Evolutionary conservation across 2,888 invertebrate species (phyloP), one percentile per base, ranked within the genome.

Genomic region (Chrysina gloriosa): DNA sequence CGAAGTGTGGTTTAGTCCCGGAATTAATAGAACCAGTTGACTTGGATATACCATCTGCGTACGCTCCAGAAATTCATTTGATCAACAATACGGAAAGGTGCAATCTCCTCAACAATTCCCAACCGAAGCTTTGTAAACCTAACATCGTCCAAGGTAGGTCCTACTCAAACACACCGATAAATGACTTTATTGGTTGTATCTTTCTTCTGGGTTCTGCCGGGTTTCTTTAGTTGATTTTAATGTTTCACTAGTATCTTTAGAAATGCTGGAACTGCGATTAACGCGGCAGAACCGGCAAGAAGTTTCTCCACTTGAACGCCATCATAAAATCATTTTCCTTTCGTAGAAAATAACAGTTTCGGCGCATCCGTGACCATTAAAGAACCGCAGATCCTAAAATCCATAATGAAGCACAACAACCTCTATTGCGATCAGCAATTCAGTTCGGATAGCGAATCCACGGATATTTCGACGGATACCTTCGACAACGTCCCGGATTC

Each of bases 331-430:
- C 1, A 14, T 3, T 21, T 47, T 9, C 16, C n/a, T 6, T 7
- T 9, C 4, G n/a, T n/a, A 42, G 68, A 68, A 14, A 42, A 56
- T 14, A 36, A 50, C 29, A 45, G 45, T 3, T 67, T 52, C 19
- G 63, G 58, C 14, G 61, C 48, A 2, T 50, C 70, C 6, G 65
- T 77, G 3, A 70, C 63, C 45, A 61, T 76, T 2, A 68, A 73
- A 9, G 76, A 79, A 69, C 78, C 80, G 0, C 63, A 73, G 7
- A 74, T 79, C 2, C 66, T 81, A 21, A 80, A 81, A 73, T 78
- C 80, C 5, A 79, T 79, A 9, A 77, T 79, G 74, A 77, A 74
- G 31, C 69, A 69, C 31, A 61, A 61, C 27, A 61, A 61, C 19
- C 25, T 61, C 2, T 29, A 61, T 36, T 58, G 42, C 36, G 23